Evolutionary conservation across 1,140 invertebrate genomes (phyloP).

Genomic region (Patella vulgata): DNA sequence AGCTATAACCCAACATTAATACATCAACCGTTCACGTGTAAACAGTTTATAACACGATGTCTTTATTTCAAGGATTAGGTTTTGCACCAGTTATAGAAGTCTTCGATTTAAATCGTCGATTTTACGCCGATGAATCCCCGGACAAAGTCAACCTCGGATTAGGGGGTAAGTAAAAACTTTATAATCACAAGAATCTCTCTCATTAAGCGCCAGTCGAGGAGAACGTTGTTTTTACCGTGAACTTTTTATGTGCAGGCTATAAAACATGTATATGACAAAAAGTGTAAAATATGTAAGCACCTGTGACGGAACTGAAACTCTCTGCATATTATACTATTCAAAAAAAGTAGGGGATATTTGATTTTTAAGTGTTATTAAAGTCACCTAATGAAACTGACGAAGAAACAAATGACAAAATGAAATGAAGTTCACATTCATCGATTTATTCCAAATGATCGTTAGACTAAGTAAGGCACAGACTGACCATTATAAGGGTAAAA

Average conservation of each 20-base stretch:
- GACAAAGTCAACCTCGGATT: constrained; percentile 95
- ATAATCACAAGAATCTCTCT: neutral
- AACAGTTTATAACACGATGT: constrained; percentile 11
- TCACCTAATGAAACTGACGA: too few species aligned
- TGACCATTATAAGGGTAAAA: too few species aligned
- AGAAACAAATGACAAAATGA: too few species aligned
- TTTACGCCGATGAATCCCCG: constrained; percentile 79
- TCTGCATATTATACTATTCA: too few species aligned
- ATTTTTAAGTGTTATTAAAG: too few species aligned
- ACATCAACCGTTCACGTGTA: too few species aligned
- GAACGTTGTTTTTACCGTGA: neutral
- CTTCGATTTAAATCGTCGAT: constrained; percentile 85
- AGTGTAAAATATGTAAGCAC: neutral
- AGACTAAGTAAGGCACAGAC: too few species aligned
- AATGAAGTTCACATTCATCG: too few species aligned
- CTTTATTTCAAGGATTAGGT: constrained; percentile 76
- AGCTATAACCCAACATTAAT: too few species aligned
- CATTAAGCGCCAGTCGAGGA: neutral
- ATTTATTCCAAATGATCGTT: too few species aligned
- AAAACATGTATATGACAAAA: neutral
- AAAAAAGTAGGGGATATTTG: too few species aligned
- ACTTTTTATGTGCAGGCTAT: neutral
- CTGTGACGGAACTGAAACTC: neutral
- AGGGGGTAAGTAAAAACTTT: constrained; percentile 78
- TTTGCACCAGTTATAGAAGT: constrained; percentile 91